Evolutionary conservation across 2,797 vertebrate genomes (phyloP).

Genomic region (Pseudomugil gertrudae): DNA sequence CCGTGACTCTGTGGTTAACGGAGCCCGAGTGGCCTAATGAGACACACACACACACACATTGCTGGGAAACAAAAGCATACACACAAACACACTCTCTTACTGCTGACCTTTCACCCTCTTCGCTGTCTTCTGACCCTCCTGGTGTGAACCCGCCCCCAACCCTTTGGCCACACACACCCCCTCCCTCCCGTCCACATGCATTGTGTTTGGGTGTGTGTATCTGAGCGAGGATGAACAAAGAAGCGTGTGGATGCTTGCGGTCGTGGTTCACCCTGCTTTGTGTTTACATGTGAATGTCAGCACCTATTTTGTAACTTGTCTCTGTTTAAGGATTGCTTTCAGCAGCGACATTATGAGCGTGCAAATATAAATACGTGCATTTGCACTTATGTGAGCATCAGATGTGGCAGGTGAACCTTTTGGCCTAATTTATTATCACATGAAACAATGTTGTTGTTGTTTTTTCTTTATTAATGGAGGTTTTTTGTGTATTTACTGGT

Average conservation of each 20-base stretch:
- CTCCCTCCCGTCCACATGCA: slow-evolving; percentile 30
- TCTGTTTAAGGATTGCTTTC: slow-evolving; percentile 15
- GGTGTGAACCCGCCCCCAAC: slow-evolving; percentile 25
- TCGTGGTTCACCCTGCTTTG: slow-evolving; percentile 61
- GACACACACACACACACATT: slow-evolving; percentile 25
- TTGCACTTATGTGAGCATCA: slow-evolving; percentile 25
- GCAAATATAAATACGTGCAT: slow-evolving; percentile 33
- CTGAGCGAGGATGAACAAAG: slow-evolving; percentile 88
- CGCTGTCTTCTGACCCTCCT: slow-evolving; percentile 63
- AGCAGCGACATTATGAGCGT: slow-evolving; percentile 40
- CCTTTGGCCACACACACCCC: slow-evolving; percentile 70
- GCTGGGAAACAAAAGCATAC: slow-evolving; percentile 30
- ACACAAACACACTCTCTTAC: slow-evolving; percentile 42
- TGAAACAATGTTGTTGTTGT: neutral
- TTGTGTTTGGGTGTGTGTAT: slow-evolving; percentile 90
- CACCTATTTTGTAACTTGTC: slow-evolving; percentile 53
- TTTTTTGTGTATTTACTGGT: neutral
- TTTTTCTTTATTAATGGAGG: neutral
- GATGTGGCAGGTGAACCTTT: slow-evolving; percentile 21
- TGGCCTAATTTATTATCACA: neutral
- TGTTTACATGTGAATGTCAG: slow-evolving; percentile 72
- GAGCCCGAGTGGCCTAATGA: slow-evolving; percentile 30
- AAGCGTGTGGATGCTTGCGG: slow-evolving; percentile 71
- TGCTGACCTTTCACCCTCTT: slow-evolving; percentile 56
- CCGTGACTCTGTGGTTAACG: slow-evolving; percentile 31